Evolutionary conservation across 2,113 vertebrate species (phyloP).

Genomic region (Sialia sialis): DNA sequence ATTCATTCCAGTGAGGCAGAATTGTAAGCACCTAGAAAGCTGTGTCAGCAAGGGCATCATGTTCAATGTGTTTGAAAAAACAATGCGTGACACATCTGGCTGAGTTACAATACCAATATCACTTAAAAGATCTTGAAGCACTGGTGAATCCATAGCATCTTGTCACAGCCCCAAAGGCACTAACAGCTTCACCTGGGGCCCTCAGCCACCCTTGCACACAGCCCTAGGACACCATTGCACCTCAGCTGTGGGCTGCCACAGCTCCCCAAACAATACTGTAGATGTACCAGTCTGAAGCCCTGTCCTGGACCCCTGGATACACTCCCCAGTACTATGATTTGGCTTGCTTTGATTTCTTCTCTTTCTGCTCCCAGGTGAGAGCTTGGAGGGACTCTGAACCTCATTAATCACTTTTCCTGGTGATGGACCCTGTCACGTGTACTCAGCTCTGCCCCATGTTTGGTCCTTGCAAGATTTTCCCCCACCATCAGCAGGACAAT

Average conservation of each 20-base stretch:
- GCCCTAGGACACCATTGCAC: not conserved
- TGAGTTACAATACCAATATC: not conserved
- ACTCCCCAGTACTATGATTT: not conserved
- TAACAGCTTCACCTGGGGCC: not conserved
- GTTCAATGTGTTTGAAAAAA: not conserved
- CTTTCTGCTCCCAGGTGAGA: not conserved
- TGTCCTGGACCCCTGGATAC: not conserved
- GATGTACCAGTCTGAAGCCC: not conserved
- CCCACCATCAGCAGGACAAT: not conserved
- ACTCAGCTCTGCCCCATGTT: not conserved
- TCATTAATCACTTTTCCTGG: accelerated
- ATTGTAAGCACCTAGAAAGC: not conserved
- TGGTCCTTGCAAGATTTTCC: not conserved
- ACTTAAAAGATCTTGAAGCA: not conserved
- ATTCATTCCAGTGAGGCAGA: not conserved
- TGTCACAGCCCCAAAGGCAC: not conserved
- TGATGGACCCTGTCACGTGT: too few relatives aligned
- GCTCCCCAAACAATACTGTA: not conserved
- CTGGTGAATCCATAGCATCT: not conserved
- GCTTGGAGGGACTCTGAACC: not conserved
- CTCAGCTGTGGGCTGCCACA: not conserved
- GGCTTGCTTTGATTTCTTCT: not conserved
- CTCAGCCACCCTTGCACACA: not conserved
- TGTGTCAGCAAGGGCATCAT: not conserved
- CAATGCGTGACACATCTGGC: not conserved